Evolutionary conservation across 2,797 vertebrate genomes (phyloP), one percentile per base, ranked within the genome.

Genomic region (Gymnothorax javanicus): DNA sequence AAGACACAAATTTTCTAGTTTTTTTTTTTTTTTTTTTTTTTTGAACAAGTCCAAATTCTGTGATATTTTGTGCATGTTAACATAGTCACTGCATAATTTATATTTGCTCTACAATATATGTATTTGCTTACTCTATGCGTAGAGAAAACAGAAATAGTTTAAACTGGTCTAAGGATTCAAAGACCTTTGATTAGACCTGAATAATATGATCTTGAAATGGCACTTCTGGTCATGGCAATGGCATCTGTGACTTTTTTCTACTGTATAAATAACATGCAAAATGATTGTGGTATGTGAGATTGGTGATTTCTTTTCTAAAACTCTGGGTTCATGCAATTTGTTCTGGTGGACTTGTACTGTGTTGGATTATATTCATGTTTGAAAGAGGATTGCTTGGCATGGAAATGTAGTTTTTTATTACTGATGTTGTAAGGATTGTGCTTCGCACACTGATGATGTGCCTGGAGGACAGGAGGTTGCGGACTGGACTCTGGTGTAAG

Each of bases 101-200:
- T 83, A 87, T 87, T 91, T 89, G 86, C 90, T 91, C 88, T 60
- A 91, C 91, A 85, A 87, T 33, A 59, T 58, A 62, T 71, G 88
- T 75, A 88, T 75, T 77, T 90, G 82, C 57, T 4, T 89, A 82
- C 84, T 82, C 82, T 84, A 86, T 84, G 86, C 87, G 89, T 89
- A 87, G 57, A 69, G 59, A 62, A 62, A 33, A 56, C 15, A 15
- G 4, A n/a, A 81, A 56, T 56, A 12, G 17, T 79, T 20, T 54
- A 20, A 81, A n/a, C n/a, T 56, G 33, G 17, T 15, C 3, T 27
- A 71, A 75, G 27, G 43, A 27, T 43, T 33, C 43, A 77, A 77
- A 77, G 73, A 15, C 15, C 4, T 75, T 52, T 77, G 43, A 75
- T 15, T 27, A 43, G 2, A 11, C 27, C 9, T 75, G 43, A 27